Evolutionary conservation across 2,888 invertebrate genomes (phyloP).

Genomic region (Lomographa bimaculata): DNA sequence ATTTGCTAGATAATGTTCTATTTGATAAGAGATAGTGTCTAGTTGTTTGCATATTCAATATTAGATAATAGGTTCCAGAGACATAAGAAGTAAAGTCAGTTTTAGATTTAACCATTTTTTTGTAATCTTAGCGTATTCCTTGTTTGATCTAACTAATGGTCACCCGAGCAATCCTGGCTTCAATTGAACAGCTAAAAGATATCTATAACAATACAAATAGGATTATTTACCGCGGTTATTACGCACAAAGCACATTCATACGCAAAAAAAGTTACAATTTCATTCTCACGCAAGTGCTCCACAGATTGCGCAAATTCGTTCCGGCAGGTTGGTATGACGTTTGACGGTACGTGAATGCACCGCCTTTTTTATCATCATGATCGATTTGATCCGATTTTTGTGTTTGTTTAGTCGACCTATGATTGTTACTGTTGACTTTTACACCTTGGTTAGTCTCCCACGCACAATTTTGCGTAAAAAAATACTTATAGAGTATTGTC

Average conservation of each 20-base stretch:
- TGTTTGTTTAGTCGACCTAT: slow-evolving; percentile 61
- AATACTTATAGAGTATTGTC: too few relatives aligned
- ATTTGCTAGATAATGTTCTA: too few relatives aligned
- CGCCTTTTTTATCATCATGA: slow-evolving; percentile 58
- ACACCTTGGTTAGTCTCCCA: slow-evolving; percentile 63
- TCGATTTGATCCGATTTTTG: slow-evolving; percentile 74
- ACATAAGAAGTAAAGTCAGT: too few relatives aligned
- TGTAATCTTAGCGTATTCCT: too few relatives aligned
- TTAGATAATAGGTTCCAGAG: too few relatives aligned
- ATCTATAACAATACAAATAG: slow-evolving; percentile 67
- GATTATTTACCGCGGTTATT: slow-evolving; percentile 74
- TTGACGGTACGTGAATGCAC: slow-evolving; percentile 44
- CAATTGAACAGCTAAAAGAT: slow-evolving; percentile 48
- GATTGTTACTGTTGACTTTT: slow-evolving; percentile 41
- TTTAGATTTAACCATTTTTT: too few relatives aligned
- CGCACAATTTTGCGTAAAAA: slow-evolving; percentile 40
- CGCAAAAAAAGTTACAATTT: slow-evolving; percentile 47
- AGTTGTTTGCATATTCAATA: too few relatives aligned
- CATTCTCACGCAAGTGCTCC: slow-evolving; percentile 61
- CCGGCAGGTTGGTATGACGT: slow-evolving; percentile 56
- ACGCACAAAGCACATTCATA: slow-evolving; percentile 71
- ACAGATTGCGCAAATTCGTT: slow-evolving; percentile 54
- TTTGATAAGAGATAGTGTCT: too few relatives aligned
- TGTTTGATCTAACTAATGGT: slow-evolving; percentile 28
- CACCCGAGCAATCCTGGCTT: slow-evolving; percentile 37